Percentiles rank a stretch among this genome's conserved stretches.
Conservation (phyloP, 2,113 vertebrate genomes). For the Rhombomys opimus region DNA sequence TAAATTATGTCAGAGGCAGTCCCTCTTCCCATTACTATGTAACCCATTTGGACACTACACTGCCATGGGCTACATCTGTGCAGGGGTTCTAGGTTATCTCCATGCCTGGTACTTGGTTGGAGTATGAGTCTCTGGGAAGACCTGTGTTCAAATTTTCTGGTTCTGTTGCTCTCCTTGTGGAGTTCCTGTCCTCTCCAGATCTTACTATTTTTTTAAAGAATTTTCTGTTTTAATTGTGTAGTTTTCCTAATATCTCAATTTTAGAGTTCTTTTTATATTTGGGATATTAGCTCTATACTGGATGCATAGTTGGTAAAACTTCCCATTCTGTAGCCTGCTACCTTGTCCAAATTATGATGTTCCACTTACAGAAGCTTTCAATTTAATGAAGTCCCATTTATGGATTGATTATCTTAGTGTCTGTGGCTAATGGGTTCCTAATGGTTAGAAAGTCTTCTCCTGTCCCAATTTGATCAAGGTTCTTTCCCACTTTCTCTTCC, state of each 20-base stretch:
- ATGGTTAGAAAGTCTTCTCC: neutral
- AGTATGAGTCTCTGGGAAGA: no score
- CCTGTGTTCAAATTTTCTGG: no score
- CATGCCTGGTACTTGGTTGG: no score
- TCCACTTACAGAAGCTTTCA: neutral
- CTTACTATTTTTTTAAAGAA: neutral
- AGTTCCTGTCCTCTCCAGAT: no score
- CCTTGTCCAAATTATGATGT: neutral
- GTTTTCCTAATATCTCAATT: neutral
- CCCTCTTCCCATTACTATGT: no score
- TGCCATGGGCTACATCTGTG: no score
- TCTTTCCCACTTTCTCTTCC: neutral
- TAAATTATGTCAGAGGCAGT: no score
- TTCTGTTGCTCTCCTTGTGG: no score
- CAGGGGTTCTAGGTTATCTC: no score
- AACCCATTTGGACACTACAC: no score
- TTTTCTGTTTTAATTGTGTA: neutral
- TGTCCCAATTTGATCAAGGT: neutral
- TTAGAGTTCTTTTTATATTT: neutral
- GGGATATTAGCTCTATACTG: neutral
- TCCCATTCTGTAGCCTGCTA: neutral
- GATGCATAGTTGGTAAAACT: neutral
- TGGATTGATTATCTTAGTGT: neutral
- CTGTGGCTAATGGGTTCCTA: neutral
- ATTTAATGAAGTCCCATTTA: neutral